Evolutionary conservation across 1,140 invertebrate species (phyloP).

Genomic region (Drosophila equinoxialis): DNA sequence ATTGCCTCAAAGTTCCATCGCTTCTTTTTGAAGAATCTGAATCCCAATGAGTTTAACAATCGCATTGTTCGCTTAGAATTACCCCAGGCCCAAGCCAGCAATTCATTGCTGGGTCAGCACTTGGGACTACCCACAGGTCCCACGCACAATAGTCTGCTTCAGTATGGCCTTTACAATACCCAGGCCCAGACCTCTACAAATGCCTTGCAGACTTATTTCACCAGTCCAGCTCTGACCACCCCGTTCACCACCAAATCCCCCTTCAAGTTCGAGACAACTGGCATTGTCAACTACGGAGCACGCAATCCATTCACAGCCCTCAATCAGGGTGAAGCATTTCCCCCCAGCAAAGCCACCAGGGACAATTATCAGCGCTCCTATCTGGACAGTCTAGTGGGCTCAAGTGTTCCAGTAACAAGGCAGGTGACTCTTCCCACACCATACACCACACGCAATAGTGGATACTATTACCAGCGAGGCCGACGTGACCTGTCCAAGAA

Average conservation of each 20-base stretch:
- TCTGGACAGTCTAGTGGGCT: conserved; percentile 62
- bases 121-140: conserved; percentile 35
- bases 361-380: conserved; percentile 66
- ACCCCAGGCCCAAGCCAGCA: conserved; percentile 39
- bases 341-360: conserved; percentile 66
- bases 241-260: conserved; percentile 63
- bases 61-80: conserved; percentile 85
- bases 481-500: conserved; percentile 23
- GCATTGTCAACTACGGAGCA: conserved; percentile 56
- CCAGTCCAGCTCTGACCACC: conserved; percentile 56
- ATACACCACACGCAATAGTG: conserved; percentile 50
- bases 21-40: conserved; percentile 87
- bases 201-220: conserved; percentile 64
- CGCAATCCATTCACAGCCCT: conserved; percentile 76
- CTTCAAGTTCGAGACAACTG: conserved; percentile 64
- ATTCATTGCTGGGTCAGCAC: conserved; percentile 30
- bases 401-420: conserved; percentile 29
- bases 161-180: conserved; percentile 47
- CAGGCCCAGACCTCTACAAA: conserved; percentile 44
- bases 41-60: conserved; percentile 86
- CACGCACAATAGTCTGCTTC: conserved; percentile 59
- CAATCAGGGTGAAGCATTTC: conserved; percentile 77
- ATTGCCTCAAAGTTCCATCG: conserved; percentile 90
- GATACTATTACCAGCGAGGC: conserved; percentile 59
- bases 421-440: conserved; percentile 26